Conservation (phyloP, 2,113 vertebrate species). For the Odobenus rosmarus region DNA sequence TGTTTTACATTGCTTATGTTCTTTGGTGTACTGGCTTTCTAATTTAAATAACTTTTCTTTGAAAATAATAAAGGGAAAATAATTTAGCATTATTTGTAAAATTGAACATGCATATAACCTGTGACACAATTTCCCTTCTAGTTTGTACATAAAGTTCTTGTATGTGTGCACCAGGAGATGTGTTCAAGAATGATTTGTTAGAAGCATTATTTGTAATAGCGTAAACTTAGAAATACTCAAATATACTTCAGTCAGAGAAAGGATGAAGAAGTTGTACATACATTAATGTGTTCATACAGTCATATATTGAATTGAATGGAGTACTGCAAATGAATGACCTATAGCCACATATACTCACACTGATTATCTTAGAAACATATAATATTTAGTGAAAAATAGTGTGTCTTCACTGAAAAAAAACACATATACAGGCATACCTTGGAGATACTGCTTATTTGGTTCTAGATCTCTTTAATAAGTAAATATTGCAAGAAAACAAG, state of each 20-base stretch:
- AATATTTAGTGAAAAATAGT: neutral
- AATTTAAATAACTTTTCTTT: constrained; percentile 10
- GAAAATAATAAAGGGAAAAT: neutral
- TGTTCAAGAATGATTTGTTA: neutral
- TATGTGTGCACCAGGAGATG: neutral
- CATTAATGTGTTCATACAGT: neutral
- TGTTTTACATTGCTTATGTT: neutral
- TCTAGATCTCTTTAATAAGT: neutral
- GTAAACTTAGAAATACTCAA: neutral
- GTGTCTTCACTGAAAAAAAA: neutral
- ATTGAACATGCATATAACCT: neutral
- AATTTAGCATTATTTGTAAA: neutral
- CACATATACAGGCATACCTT: neutral
- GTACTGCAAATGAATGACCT: neutral
- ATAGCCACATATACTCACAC: neutral
- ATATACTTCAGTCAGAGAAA: neutral
- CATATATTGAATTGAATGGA: neutral
- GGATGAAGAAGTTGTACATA: neutral
- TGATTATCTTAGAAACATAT: neutral
- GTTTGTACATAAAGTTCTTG: neutral
- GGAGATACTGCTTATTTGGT: neutral
- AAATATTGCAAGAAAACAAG: neutral
- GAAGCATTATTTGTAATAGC: neutral
- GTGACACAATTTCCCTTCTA: neutral
- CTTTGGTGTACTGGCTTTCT: neutral